Evolutionary conservation across 2,113 vertebrate genomes (phyloP).

Genomic region (Cavia aperea): DNA sequence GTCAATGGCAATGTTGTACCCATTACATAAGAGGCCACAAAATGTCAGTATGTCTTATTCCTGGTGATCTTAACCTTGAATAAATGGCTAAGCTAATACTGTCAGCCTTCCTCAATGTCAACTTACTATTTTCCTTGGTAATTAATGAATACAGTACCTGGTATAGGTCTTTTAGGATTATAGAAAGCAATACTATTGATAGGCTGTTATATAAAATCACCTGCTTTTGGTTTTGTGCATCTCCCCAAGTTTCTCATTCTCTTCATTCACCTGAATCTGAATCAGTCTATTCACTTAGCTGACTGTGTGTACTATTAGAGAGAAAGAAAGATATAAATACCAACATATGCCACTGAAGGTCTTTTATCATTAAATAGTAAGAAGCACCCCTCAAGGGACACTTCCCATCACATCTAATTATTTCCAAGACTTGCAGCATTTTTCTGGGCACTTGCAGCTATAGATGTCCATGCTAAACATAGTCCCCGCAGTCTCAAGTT

Average conservation of each 20-base stretch:
- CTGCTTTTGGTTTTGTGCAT: neutral
- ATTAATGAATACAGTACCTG: neutral
- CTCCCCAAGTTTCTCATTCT: neutral
- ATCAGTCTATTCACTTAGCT: neutral
- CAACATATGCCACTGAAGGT: neutral
- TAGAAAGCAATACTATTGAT: neutral
- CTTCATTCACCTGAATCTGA: neutral
- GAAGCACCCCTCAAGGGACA: neutral
- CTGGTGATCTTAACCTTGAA: neutral
- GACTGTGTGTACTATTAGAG: neutral
- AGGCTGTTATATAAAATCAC: neutral
- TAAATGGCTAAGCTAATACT: neutral
- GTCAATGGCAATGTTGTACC: neutral
- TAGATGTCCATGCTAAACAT: fast-evolving
- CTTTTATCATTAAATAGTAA: neutral
- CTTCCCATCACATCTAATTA: neutral
- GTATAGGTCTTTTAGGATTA: neutral
- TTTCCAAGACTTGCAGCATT: neutral
- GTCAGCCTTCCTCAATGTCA: neutral
- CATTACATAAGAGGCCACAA: neutral
- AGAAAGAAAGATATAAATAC: neutral
- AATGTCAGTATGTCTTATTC: neutral
- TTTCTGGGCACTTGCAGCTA: neutral
- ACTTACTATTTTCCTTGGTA: neutral
- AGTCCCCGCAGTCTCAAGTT: neutral